phyloP scores from a whole-genome alignment of 2,888 invertebrate genomes.

The Drosophila conformis region DNA sequence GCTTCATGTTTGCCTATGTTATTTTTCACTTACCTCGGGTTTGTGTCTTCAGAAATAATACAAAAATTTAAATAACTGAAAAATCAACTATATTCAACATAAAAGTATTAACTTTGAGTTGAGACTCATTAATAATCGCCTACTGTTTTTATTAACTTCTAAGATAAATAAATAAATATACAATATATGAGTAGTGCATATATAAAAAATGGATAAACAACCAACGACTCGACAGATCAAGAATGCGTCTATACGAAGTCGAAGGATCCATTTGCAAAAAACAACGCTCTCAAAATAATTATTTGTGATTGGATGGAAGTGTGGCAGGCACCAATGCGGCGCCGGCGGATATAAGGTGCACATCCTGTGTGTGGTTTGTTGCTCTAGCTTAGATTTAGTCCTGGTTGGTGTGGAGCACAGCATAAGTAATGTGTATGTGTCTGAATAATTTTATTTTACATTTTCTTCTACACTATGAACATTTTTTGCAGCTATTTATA shows the following conservation, averaged over 20 bases:
- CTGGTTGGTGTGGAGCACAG: conserved; percentile 4
- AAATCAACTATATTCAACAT: too few relatives aligned
- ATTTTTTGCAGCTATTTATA: conserved; percentile 43
- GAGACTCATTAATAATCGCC: not conserved
- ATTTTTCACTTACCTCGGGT: conserved; percentile 1
- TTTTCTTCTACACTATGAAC: conserved; percentile 33
- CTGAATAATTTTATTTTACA: conserved; percentile 18
- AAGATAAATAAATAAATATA: not conserved
- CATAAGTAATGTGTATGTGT: conserved; percentile 53
- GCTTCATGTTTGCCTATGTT: not conserved
- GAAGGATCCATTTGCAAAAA: not conserved
- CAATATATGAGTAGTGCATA: fast-evolving
- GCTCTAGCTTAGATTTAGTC: conserved; percentile 2
- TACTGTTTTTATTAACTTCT: not conserved
- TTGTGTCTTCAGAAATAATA: not conserved
- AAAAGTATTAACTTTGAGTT: not conserved
- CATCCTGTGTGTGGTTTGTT: conserved; percentile 20
- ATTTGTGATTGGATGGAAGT: conserved; percentile 17
- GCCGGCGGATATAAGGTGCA: conserved; percentile 19
- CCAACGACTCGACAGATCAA: not conserved
- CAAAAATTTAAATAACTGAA: not conserved
- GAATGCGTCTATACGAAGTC: not conserved
- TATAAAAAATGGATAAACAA: not conserved
- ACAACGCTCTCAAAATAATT: not conserved
- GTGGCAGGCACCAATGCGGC: conserved; percentile 2